These are phyloP conservation scores for Ditula angustiorana DNA, from an alignment of 2,888 invertebrate genomes.

Conservation along the genomic window DNA sequence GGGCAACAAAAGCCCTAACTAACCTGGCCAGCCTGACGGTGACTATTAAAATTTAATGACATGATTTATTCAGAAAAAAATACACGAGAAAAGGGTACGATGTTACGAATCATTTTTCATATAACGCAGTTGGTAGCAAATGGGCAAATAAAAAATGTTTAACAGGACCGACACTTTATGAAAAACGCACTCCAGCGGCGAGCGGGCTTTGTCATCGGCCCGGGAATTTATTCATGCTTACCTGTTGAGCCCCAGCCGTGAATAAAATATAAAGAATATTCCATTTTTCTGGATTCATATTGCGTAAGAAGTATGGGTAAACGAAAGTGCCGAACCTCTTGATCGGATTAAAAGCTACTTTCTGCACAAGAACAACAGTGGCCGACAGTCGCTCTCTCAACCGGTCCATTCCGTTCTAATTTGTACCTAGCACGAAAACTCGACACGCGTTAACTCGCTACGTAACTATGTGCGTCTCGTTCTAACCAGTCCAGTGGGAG, in stretches of 20 bases:
- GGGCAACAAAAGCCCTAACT: slow-evolving; percentile 82
- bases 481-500: too few relatives aligned
- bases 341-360: not conserved
- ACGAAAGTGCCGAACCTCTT: slow-evolving; percentile 54
- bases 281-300: slow-evolving; percentile 81
- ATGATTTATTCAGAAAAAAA: slow-evolving; percentile 83
- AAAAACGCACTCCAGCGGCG: slow-evolving; percentile 78
- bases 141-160: slow-evolving; percentile 84
- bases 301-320: slow-evolving; percentile 66
- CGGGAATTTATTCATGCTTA: slow-evolving; percentile 80
- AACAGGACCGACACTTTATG: slow-evolving; percentile 83
- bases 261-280: slow-evolving; percentile 82
- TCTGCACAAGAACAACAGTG: too few relatives aligned
- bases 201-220: slow-evolving; percentile 81
- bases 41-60: slow-evolving; percentile 86
- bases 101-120: slow-evolving; percentile 85
- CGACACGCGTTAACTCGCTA: too few relatives aligned
- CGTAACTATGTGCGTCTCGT: too few relatives aligned
- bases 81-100: slow-evolving; percentile 82
- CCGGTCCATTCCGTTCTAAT: too few relatives aligned
- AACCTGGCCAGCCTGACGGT: slow-evolving; percentile 74
- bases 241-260: slow-evolving; percentile 81
- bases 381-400: too few relatives aligned
- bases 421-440: too few relatives aligned
- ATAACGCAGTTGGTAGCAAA: slow-evolving; percentile 86